Base-by-base conservation (phyloP, 1,140 invertebrate genomes). In the Drosophila busckii region DNA sequence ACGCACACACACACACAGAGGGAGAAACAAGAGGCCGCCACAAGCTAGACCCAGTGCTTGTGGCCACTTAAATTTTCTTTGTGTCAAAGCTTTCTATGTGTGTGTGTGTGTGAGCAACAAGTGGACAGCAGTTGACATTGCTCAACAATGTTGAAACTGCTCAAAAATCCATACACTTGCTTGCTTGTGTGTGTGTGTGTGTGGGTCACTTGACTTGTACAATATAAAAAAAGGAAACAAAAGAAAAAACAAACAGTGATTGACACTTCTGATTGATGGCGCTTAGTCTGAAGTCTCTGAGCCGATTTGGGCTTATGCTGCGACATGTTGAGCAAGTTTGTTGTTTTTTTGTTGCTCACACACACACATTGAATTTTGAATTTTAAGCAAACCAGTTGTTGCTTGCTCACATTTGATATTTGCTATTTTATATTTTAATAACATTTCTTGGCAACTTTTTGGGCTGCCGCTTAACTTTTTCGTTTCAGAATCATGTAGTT, bases 21-120 rank as follows among this genome's bases (percentile, higher is more conserved):
- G 20, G 6, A 15, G 16, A 13, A 4, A 41, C 23, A 41, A 9
- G 4, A 34, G 28, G 8, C 23, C 37, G 4, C 32, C 45, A 19
- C 12, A 23, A 7, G 22, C 12, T 22, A 37, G 31, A 5, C 48
- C 7, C 42, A 35, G 23, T 53, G 62, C 41, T 45, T 70, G 67
- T 64, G 67, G 78, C 68, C 75, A 80, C 71, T 80, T 80, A 80
- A 78, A 68, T 71, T 78, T 78, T 68, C 71, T 73, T 78, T 78
- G 73, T 80, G n/a, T n/a, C n/a, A n/a, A n/a, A n/a, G n/a, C n/a
- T n/a, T n/a, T n/a, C 56, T 71, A 48, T 59, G 68, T 75, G 69
- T 75, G 63, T 45, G 63, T 54, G 54, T 41, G 42, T 46, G 23
- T 49, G 62, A 48, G 80, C 71, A 78, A 78, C 71, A 78, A 80